Evolutionary conservation across 2,113 vertebrate species (phyloP), one percentile per base, ranked within the genome.

Genomic region (Phalacrocorax brasilianus): DNA sequence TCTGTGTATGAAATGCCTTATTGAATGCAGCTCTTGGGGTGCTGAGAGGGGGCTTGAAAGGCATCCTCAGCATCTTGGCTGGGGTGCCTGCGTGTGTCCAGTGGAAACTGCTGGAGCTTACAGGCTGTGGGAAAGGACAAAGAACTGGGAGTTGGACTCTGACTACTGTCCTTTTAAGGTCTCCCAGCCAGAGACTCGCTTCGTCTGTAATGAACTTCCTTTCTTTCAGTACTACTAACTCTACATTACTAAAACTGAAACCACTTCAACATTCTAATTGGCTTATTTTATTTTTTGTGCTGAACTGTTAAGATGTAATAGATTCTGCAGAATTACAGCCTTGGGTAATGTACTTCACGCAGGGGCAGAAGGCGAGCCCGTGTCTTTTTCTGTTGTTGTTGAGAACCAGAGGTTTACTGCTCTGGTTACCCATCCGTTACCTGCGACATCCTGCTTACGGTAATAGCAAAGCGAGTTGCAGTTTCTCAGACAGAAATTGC

Each of bases 361-460:
- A 6, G 3, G 8, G 59, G 20, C 83, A 77, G 59, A 35, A 74
- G 42, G 19, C 1, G 13, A 77, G 27, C 27, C 85, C 0, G 1
- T 44, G 49, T 17, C 53, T 68, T 13, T 44, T 27, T 19, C 74
- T 4, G 9, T 40, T 38, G 26, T 17, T 76, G 49, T 20, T 76
- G 55, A 33, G 24, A 33, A 27, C 21, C 49, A 44, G 38, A 38
- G 62, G 22, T 66, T 90, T 71, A 12, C 61, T 61, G 86, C 56
- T 61, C 83, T 50, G 59, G 21, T 85, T 71, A 28, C 73, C 16
- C 47, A 16, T 32, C 45, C 9, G 27, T 50, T 21, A 6, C 73
- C 53, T 27, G 1, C 18, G 0, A 26, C 2, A 0, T 49, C 66
- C 53, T 53, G 40, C 49, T 72, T 9, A 28, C 0, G 0, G 76